Evolutionary conservation across 2,888 invertebrate species (phyloP).

Genomic region (Myopa tessellatipennis): DNA sequence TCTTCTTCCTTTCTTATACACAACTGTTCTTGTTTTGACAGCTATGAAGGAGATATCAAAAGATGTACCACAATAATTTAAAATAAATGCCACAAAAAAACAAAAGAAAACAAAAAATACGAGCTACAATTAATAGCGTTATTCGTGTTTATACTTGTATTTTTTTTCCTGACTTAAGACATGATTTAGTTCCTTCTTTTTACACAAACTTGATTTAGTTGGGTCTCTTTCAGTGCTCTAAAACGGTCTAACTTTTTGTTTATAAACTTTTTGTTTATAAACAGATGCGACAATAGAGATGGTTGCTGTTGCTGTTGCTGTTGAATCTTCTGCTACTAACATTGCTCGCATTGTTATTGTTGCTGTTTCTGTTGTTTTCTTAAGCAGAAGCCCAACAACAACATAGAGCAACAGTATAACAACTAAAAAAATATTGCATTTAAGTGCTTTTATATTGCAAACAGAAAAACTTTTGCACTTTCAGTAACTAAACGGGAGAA

Average conservation of each 20-base stretch:
- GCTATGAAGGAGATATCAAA: not conserved
- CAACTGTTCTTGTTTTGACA: not conserved
- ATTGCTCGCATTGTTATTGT: not conserved
- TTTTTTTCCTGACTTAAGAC: too few species aligned
- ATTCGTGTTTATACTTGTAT: not conserved
- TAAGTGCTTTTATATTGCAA: slow-evolving; percentile 13
- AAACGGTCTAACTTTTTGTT: too few species aligned
- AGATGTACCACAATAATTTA: not conserved
- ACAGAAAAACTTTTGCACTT: slow-evolving; percentile 2
- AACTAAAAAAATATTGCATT: slow-evolving; percentile 6
- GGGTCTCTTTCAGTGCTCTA: too few species aligned
- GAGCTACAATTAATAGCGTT: slow-evolving; percentile 13
- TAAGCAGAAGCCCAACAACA: not conserved
- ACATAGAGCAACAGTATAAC: not conserved
- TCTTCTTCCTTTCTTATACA: too few species aligned
- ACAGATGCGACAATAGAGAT: not conserved
- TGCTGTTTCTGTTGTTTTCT: not conserved
- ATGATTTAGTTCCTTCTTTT: too few species aligned
- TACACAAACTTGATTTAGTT: too few species aligned
- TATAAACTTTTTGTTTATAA: not conserved
- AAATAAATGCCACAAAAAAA: too few species aligned
- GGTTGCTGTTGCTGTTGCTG: slow-evolving; percentile 17
- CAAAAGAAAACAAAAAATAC: not conserved
- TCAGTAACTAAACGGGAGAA: not conserved
- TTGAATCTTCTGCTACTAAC: not conserved